A percentile compares a stretch with the other conserved stretches of the same genome.
phyloP scores from a whole-genome alignment of 2,797 vertebrate species.

The Premnoplex brunnescens region DNA sequence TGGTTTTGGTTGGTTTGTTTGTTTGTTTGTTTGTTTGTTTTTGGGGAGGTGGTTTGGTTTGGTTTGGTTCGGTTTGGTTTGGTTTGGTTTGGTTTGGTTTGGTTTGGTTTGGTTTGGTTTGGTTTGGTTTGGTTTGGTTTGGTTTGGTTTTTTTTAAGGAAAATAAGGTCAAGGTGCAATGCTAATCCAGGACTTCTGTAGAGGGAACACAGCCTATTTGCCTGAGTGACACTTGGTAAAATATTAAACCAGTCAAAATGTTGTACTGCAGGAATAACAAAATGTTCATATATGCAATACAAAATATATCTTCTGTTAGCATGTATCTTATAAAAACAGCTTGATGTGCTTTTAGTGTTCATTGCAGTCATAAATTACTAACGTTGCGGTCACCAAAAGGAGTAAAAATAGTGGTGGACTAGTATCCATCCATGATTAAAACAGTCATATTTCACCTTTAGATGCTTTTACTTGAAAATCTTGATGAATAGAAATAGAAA shows the following conservation, averaged over 20 bases:
- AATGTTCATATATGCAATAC: neutral
- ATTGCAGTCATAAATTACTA: neutral
- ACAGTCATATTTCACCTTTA: neutral
- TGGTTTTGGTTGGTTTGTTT: too few relatives aligned
- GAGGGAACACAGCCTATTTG: neutral
- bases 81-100: too few relatives aligned
- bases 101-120: too few relatives aligned
- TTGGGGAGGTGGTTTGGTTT: too few relatives aligned
- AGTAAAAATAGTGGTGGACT: neutral
- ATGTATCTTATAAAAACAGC: neutral
- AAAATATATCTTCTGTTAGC: neutral
- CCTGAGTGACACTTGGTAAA: neutral
- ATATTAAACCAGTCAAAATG: neutral
- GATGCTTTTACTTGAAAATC: neutral
- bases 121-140: neutral
- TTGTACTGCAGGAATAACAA: neutral
- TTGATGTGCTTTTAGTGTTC: neutral
- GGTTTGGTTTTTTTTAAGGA: neutral
- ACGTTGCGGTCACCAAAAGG: neutral
- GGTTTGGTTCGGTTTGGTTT: neutral
- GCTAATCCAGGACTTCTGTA: neutral
- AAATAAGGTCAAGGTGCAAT: neutral
- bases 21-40: too few relatives aligned
- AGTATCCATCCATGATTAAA: neutral
- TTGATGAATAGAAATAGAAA: neutral